These are phyloP conservation scores for Drosophila micromelanica DNA, from an alignment of 1,140 invertebrate genomes.

Conservation along the genomic window DNA sequence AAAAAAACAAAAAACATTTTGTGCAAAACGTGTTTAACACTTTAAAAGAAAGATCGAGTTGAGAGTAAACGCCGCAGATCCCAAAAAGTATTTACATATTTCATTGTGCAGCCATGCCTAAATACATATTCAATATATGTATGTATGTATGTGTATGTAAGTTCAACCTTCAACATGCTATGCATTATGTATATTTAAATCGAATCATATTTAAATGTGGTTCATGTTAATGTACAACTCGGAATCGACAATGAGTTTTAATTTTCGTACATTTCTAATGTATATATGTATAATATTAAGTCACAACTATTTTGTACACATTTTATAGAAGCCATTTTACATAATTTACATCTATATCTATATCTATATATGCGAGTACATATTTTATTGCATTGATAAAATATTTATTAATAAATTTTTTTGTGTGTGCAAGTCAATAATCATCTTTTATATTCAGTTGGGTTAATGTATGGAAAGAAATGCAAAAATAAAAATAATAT, in stretches of 20 bases:
- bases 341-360: slow-evolving; percentile 5
- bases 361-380: background rate
- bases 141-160: background rate
- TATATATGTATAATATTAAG: slow-evolving; percentile 41
- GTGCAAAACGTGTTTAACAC: slow-evolving; percentile 18
- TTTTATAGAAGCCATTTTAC: slow-evolving; percentile 48
- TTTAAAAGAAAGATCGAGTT: slow-evolving; percentile 1
- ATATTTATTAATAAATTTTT: slow-evolving; percentile 42
- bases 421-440: slow-evolving; percentile 9
- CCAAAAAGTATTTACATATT: slow-evolving; percentile 30
- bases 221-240: slow-evolving; percentile 6
- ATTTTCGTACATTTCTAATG: slow-evolving; percentile 28
- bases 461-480: no score
- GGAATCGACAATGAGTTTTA: background rate
- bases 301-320: slow-evolving; percentile 49
- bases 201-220: slow-evolving; percentile 1
- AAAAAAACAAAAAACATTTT: slow-evolving; percentile 1
- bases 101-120: background rate
- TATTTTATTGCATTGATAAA: slow-evolving; percentile 30
- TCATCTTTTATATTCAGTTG: no score
- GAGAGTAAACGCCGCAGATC: slow-evolving; percentile 12
- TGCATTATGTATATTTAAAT: slow-evolving; percentile 19
- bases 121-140: slow-evolving; percentile 1
- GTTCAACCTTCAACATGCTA: slow-evolving; percentile 1
- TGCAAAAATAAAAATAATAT: no score